Percentiles rank a stretch among this genome's conserved stretches.
Evolutionary conservation across 2,797 vertebrate genomes (phyloP).

Genomic region (Nothura maculosa): DNA sequence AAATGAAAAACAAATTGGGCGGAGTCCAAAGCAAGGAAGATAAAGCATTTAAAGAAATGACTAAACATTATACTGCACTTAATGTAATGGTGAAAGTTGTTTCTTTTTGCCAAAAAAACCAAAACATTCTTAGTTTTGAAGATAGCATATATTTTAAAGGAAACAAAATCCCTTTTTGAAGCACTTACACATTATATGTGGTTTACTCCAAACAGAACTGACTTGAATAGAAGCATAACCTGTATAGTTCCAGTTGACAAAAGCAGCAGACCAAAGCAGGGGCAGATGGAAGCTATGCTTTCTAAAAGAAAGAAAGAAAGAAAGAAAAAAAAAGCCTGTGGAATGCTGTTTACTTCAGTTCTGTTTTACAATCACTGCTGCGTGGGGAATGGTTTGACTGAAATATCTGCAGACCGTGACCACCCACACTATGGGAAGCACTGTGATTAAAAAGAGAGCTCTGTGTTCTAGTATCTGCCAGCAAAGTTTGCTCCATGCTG

Average conservation of each 20-base stretch:
- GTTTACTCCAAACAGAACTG: conserved; percentile 1
- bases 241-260: conserved; percentile 4
- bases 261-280: conserved; percentile 25
- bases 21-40: background rate
- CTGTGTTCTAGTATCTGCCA: conserved; percentile 72
- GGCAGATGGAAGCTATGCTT: conserved; percentile 26
- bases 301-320: background rate
- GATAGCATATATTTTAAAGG: background rate
- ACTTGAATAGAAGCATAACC: background rate
- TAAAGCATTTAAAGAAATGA: background rate
- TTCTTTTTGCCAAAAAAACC: background rate
- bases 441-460: conserved; percentile 82
- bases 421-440: conserved; percentile 81
- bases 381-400: conserved; percentile 49
- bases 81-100: background rate
- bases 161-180: background rate
- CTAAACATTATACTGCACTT: background rate
- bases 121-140: background rate
- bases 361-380: conserved; percentile 61
- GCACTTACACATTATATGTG: background rate
- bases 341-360: conserved; percentile 74
- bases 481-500: conserved; percentile 71
- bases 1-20: background rate
- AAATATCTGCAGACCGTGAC: conserved; percentile 64
- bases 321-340: conserved; percentile 39